A percentile compares a stretch with the other conserved stretches of the same genome.
These are phyloP conservation scores for Pseudorhiza aurosa DNA, from an alignment of 30 jellyfish, hydroid and myxozoan genomes.

Conservation along the genomic window DNA sequence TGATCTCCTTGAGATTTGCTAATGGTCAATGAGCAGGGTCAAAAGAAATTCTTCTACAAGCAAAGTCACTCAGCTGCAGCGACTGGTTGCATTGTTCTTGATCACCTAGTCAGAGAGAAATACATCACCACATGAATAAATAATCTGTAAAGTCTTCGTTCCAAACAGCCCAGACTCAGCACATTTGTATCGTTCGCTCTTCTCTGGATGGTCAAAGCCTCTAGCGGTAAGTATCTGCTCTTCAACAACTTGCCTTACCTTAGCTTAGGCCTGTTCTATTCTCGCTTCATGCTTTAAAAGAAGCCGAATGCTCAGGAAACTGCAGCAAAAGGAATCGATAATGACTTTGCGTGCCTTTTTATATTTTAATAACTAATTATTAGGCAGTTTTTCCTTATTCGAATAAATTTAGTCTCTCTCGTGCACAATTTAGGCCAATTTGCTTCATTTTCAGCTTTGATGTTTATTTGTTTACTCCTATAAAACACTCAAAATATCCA, in stretches of 20 bases:
- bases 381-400: too few relatives aligned
- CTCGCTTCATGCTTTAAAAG: too few relatives aligned
- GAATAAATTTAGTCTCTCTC: too few relatives aligned
- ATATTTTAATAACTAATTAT: too few relatives aligned
- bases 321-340: too few relatives aligned
- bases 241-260: too few relatives aligned
- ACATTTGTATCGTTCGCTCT: constrained; percentile 52
- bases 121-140: constrained; percentile 74
- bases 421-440: too few relatives aligned
- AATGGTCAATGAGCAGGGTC: constrained; percentile 66
- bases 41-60: constrained; percentile 52
- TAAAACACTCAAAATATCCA: too few relatives aligned
- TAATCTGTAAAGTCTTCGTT: constrained; percentile 31
- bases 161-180: constrained; percentile 34
- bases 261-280: neutral
- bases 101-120: constrained; percentile 52
- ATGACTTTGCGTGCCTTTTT: too few relatives aligned
- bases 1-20: constrained; percentile 36
- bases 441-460: too few relatives aligned
- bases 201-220: constrained; percentile 71
- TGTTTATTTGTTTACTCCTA: too few relatives aligned
- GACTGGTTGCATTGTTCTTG: constrained; percentile 64
- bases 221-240: neutral
- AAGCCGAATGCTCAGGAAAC: too few relatives aligned
- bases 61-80: constrained; percentile 19